Evolutionary conservation across 1,140 invertebrate species (phyloP), one percentile per base, ranked within the genome.

Genomic region (Philotrypesis tridentata): DNA sequence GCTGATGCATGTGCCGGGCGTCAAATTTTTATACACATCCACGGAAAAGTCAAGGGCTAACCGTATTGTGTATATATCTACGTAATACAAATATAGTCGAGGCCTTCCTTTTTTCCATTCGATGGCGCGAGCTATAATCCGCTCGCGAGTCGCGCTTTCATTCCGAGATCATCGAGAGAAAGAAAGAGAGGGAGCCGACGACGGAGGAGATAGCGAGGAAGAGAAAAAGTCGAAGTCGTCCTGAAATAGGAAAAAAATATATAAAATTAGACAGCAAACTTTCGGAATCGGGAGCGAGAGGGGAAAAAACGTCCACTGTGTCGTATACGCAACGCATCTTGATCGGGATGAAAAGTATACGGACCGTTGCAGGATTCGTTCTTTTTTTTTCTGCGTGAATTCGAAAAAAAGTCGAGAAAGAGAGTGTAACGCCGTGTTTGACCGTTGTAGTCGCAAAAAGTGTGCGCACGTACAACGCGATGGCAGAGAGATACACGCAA

Each of bases 41-140:
- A 55, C 31, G 63, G 37, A 71, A 79, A 79, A 79, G 27, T 68
- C 43, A 78, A 71, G 75, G 37, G 75, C 37, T 78, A 76, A 76
- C 73, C 31, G 65, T 67, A 17, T 4, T 29, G 31, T 76, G 43
- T 67, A 27, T 33, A 29, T 70, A 67, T 43, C 1, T 7, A 43
- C 12, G n/a, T 55, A 55, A 17, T 55, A 55, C n/a, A 55, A 55
- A 55, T 55, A 55, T 55, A 55, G 48, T 21, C 33, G 68, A 21
- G 48, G 27, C 23, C 33, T 40, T n/a, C n/a, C n/a, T 71, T 40
- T 71, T 23, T 71, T n/a, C 23, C 33, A n/a, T 23, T 23, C 61
- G 2, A n/a, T n/a, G n/a, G n/a, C 11, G 0, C 21, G 21, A 71
- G 7, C 14, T 33, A 40, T 33, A 71, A 71, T 71, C 31, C 68